Conservation (phyloP, 2,113 vertebrate species). For the Odontesthes bonariensis region DNA sequence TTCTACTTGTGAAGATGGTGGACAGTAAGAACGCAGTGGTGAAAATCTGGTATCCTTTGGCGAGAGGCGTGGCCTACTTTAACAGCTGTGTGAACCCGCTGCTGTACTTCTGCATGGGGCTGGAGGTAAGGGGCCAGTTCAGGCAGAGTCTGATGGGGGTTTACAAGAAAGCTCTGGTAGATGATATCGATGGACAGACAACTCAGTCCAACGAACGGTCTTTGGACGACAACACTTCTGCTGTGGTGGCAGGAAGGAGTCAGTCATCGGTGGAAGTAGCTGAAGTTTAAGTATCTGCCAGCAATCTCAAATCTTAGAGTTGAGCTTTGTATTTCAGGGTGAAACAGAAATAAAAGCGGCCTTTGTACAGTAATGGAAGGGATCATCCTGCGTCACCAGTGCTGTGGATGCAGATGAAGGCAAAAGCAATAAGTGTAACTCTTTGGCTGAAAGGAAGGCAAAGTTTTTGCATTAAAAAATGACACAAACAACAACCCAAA, state of each 20-base stretch:
- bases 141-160: conserved; percentile 62
- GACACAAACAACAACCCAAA: neutral
- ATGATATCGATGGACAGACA: conserved; percentile 52
- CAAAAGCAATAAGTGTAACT: too few species aligned
- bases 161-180: conserved; percentile 70
- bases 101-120: conserved; percentile 84
- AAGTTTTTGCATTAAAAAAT: neutral
- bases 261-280: neutral
- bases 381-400: neutral
- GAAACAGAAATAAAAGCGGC: too few species aligned
- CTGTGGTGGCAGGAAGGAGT: neutral
- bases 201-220: conserved; percentile 51
- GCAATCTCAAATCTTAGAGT: neutral
- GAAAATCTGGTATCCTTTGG: conserved; percentile 71
- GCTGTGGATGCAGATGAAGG: too few species aligned
- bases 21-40: conserved; percentile 59
- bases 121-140: conserved; percentile 61
- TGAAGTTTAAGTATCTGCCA: conserved; percentile 10
- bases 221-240: conserved; percentile 41
- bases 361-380: neutral
- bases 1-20: conserved; percentile 80
- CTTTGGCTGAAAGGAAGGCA: too few species aligned
- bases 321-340: neutral
- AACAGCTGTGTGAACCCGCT: conserved; percentile 86
- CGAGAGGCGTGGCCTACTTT: conserved; percentile 77